phyloP scores from a whole-genome alignment of 2,888 invertebrate genomes.

The Callosobruchus maculatus region DNA sequence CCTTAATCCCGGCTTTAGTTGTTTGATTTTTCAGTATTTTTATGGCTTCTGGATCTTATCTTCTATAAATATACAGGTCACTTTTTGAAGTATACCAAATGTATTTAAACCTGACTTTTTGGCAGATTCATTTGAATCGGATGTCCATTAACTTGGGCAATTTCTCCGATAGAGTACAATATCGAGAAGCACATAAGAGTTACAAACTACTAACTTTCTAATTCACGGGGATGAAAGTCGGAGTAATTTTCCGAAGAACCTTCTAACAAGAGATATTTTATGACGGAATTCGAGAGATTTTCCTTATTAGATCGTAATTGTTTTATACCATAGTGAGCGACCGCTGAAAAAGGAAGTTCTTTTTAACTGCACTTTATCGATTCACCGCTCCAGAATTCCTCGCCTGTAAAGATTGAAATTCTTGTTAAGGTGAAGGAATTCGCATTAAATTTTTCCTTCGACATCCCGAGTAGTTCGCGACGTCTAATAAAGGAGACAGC shows the following conservation, averaged over 20 bases:
- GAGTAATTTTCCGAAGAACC: background rate
- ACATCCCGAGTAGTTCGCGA: background rate
- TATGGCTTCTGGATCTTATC: too few species aligned
- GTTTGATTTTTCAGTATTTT: too few species aligned
- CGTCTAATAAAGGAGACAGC: background rate
- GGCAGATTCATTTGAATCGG: too few species aligned
- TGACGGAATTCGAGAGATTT: background rate
- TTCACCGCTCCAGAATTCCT: background rate
- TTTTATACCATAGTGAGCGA: background rate
- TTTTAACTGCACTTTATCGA: background rate
- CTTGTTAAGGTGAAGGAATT: background rate
- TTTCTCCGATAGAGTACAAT: too few species aligned
- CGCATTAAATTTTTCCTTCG: background rate
- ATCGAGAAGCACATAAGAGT: too few species aligned
- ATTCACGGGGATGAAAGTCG: background rate
- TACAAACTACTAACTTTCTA: background rate
- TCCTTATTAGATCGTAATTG: background rate
- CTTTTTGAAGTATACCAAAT: too few species aligned
- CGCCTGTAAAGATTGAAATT: background rate
- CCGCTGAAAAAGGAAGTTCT: background rate
- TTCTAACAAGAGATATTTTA: background rate
- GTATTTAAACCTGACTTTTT: too few species aligned
- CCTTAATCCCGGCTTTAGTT: too few species aligned
- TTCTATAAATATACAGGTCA: too few species aligned
- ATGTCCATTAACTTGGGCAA: too few species aligned